Conservation (phyloP, 2,113 vertebrate genomes). For the Pluvialis apricaria region DNA sequence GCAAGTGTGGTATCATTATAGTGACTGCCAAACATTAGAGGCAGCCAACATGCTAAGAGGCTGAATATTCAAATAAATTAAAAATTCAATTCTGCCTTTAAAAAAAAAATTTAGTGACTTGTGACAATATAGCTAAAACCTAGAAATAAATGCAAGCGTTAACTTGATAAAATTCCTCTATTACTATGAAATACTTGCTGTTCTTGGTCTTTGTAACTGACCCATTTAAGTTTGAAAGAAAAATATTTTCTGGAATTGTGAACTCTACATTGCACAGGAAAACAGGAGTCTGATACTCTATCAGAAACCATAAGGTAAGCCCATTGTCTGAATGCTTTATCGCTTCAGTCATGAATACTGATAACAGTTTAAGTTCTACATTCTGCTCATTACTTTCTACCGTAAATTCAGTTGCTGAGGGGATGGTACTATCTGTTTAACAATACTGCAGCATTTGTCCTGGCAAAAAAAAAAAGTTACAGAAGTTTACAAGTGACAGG, state of each 20-base stretch:
- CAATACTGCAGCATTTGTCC: background rate
- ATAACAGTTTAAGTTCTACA: background rate
- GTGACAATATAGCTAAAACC: background rate
- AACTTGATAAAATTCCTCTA: background rate
- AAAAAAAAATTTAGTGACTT: background rate
- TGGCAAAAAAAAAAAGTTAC: conserved; percentile 9
- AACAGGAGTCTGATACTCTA: background rate
- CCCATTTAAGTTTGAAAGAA: background rate
- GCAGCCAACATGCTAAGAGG: background rate
- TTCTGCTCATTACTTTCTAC: background rate
- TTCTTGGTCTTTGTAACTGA: background rate
- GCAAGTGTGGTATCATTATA: background rate
- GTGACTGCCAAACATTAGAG: background rate
- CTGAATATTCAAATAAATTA: background rate
- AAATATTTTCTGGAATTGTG: background rate
- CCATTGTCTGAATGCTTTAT: background rate
- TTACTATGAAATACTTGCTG: conserved; percentile 1
- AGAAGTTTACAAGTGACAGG: background rate
- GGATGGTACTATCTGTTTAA: background rate
- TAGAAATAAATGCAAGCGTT: background rate
- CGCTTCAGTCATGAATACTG: background rate
- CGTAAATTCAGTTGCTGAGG: background rate
- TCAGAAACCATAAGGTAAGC: background rate
- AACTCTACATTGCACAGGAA: background rate
- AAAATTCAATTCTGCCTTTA: background rate